These are phyloP conservation scores for Mongoloraphidia duomilia DNA, from an alignment of 2,888 invertebrate genomes.

Conservation along the genomic window DNA sequence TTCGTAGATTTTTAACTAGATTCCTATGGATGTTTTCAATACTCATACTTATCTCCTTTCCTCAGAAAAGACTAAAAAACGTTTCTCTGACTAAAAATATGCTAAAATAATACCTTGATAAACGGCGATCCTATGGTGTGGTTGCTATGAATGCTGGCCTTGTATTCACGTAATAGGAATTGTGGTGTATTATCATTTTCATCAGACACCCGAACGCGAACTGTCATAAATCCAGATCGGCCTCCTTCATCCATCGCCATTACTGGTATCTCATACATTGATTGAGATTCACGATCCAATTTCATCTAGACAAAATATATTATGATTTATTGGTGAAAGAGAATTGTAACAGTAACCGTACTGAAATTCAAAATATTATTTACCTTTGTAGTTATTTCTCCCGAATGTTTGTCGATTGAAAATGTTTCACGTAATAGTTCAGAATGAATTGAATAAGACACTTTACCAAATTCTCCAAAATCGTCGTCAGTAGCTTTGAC, in stretches of 20 bases:
- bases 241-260: constrained; percentile 74
- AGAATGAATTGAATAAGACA: constrained; percentile 69
- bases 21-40: too few relatives aligned
- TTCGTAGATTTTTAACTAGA: too few relatives aligned
- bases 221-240: constrained; percentile 54
- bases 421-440: constrained; percentile 57
- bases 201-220: constrained; percentile 69
- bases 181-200: constrained; percentile 71
- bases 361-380: neutral
- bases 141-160: constrained; percentile 52
- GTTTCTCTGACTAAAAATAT: too few relatives aligned
- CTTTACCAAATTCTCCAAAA: constrained; percentile 56
- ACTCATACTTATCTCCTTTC: too few relatives aligned
- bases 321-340: neutral
- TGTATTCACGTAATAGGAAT: constrained; percentile 64
- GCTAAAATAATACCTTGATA: constrained; percentile 32
- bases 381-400: constrained; percentile 53
- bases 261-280: constrained; percentile 59
- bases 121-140: constrained; percentile 40
- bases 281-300: constrained; percentile 60
- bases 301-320: constrained; percentile 22
- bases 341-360: too few relatives aligned
- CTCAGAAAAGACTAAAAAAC: too few relatives aligned
- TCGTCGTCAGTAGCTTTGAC: constrained; percentile 73
- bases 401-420: constrained; percentile 53